A percentile compares a stretch with the other conserved stretches of the same genome.
Evolutionary conservation across 2,797 vertebrate genomes (phyloP).

Genomic region (Bradypodion ventrale): DNA sequence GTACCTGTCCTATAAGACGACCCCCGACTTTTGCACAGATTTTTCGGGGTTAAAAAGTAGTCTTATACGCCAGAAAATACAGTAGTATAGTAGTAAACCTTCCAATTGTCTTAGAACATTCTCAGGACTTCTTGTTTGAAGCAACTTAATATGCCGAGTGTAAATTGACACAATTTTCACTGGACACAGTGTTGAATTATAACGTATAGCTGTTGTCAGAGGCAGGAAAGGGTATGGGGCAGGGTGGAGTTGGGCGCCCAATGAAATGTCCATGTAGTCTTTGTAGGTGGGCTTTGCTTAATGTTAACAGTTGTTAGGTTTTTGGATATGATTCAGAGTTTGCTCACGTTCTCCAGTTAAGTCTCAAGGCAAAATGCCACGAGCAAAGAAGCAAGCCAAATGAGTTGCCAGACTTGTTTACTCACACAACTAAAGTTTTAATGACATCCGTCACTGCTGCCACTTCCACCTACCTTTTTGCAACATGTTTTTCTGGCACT

Average conservation of each 20-base stretch:
- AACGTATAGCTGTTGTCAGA: background rate
- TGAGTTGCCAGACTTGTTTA: background rate
- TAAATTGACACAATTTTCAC: background rate
- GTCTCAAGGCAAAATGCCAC: background rate
- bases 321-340: background rate
- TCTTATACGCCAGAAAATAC: too few species aligned
- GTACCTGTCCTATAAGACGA: too few species aligned
- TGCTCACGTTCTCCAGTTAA: background rate
- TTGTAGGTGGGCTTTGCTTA: background rate
- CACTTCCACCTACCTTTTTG: too few species aligned
- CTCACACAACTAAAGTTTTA: background rate
- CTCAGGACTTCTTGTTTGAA: background rate
- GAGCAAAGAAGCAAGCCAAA: background rate
- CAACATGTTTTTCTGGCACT: background rate
- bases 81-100: background rate
- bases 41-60: too few species aligned
- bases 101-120: background rate
- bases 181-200: background rate
- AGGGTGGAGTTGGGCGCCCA: background rate
- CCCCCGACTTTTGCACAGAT: too few species aligned
- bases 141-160: background rate
- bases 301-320: too few species aligned
- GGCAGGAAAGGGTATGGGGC: background rate
- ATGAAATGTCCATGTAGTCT: background rate
- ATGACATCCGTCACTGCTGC: too few species aligned